These are phyloP conservation scores for Catamblyrhynchus diadema DNA, from an alignment of 2,797 vertebrate genomes.

Conservation along the genomic window DNA sequence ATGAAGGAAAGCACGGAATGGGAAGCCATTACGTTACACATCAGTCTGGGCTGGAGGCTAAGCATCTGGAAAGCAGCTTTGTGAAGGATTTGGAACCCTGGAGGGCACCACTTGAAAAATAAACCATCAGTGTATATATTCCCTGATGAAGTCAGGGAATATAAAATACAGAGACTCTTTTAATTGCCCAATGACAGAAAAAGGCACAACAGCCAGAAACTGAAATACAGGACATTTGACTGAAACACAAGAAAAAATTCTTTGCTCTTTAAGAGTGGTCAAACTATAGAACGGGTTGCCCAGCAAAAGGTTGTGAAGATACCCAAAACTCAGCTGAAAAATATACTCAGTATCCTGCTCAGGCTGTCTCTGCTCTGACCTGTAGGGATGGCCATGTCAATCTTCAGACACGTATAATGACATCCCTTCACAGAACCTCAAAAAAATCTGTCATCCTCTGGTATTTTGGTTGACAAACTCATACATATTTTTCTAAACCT, in stretches of 20 bases:
- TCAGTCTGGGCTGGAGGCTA: neutral
- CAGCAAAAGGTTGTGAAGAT: neutral
- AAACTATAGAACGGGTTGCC: neutral
- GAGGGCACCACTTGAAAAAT: neutral
- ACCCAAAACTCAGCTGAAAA: neutral
- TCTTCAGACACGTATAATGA: neutral
- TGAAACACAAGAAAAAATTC: neutral
- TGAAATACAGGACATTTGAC: neutral
- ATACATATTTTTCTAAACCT: neutral
- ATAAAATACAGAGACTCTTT: neutral
- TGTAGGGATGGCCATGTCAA: neutral
- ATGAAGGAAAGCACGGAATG: neutral
- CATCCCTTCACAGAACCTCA: neutral
- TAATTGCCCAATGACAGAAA: neutral
- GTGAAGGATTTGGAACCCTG: neutral
- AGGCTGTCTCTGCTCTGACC: neutral
- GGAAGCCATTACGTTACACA: neutral
- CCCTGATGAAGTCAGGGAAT: neutral
- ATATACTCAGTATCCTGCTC: neutral
- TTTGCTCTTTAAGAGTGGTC: neutral
- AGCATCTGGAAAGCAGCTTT: neutral
- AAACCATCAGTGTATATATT: neutral
- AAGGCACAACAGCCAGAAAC: neutral
- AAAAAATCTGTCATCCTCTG: neutral
- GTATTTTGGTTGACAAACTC: neutral